phyloP scores from a whole-genome alignment of 2,888 invertebrate species.

The Philereme vetulata region DNA sequence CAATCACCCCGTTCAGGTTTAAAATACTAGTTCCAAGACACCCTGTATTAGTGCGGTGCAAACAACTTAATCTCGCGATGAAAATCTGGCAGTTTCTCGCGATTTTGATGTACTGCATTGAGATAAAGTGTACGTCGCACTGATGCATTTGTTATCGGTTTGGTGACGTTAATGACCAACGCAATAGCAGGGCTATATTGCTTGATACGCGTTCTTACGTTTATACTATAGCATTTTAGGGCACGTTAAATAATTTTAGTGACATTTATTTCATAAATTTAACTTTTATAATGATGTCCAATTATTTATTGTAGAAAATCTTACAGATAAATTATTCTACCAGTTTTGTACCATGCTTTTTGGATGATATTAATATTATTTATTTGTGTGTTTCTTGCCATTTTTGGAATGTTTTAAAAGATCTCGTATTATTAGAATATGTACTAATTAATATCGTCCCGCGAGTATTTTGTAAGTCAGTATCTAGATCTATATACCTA shows the following conservation, averaged over 20 bases:
- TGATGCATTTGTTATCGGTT: slow-evolving; percentile 14
- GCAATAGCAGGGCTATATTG: slow-evolving; percentile 35
- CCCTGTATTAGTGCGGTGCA: slow-evolving; percentile 1
- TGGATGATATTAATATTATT: slow-evolving; percentile 20
- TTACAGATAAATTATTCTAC: slow-evolving; percentile 7
- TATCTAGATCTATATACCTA: neutral
- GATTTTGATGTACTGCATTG: neutral
- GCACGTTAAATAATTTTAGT: slow-evolving; percentile 13
- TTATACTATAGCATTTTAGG: slow-evolving; percentile 23
- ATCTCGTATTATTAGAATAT: slow-evolving; percentile 31
- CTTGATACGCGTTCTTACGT: slow-evolving; percentile 25
- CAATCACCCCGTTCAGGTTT: too few species aligned
- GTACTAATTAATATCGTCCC: slow-evolving; percentile 30
- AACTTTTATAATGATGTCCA: slow-evolving; percentile 15
- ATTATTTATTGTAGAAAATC: slow-evolving; percentile 24
- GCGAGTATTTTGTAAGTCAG: slow-evolving; percentile 33
- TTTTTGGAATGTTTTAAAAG: slow-evolving; percentile 31
- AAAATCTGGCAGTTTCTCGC: too few species aligned
- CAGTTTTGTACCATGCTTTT: slow-evolving; percentile 26
- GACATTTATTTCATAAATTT: slow-evolving; percentile 23
- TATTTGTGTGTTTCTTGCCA: slow-evolving; percentile 32
- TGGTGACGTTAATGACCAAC: slow-evolving; percentile 33
- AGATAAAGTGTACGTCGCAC: neutral
- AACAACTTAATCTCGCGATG: slow-evolving; percentile 1
- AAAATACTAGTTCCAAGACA: too few species aligned